Conservation (phyloP, 2,797 vertebrate species). For the Acridotheres tristis region DNA sequence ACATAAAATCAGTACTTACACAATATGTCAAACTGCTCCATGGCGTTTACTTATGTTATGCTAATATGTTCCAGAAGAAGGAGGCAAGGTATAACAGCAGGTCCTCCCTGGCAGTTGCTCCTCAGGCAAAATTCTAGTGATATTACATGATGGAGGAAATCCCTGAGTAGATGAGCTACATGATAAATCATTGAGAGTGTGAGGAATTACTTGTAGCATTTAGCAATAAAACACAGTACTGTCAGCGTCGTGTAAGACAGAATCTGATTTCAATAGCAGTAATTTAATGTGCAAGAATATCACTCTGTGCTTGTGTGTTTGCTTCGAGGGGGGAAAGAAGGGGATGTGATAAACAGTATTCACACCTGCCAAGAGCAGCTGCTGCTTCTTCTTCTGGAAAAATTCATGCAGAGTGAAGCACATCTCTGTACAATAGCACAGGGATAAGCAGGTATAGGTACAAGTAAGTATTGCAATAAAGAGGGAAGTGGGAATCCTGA, state of each 20-base stretch:
- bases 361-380: constrained; percentile 18
- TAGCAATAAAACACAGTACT: constrained; percentile 8
- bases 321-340: background rate
- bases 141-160: constrained; percentile 18
- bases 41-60: constrained; percentile 9
- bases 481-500: background rate
- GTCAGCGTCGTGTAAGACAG: background rate
- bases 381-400: background rate
- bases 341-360: background rate
- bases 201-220: constrained; percentile 30
- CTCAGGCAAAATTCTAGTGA: constrained; percentile 33
- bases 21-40: background rate
- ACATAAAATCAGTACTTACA: constrained; percentile 6
- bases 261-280: constrained; percentile 10
- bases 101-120: constrained; percentile 12
- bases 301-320: background rate
- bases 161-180: constrained; percentile 21
- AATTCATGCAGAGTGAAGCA: background rate
- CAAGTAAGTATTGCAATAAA: fast-evolving
- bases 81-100: constrained; percentile 21
- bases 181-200: background rate
- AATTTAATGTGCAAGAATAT: constrained; percentile 8
- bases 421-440: background rate
- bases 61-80: constrained; percentile 20
- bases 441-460: background rate